These are phyloP conservation scores for Trilocha varians DNA, from an alignment of 2,888 invertebrate genomes.

Conservation along the genomic window DNA sequence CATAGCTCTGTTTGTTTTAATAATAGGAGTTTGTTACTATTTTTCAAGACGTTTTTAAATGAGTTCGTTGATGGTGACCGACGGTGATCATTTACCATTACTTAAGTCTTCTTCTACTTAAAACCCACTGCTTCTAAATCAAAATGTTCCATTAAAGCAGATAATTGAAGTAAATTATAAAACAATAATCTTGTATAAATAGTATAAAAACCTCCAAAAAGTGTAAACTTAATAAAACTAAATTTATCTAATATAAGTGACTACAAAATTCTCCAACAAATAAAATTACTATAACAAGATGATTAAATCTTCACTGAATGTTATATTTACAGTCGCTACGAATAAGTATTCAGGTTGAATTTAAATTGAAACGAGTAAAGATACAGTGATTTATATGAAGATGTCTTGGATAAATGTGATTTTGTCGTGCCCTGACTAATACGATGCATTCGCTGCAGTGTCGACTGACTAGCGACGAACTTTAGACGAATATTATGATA, in stretches of 20 bases:
- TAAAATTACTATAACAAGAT: background rate
- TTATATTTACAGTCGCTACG: background rate
- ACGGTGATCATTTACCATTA: too few relatives aligned
- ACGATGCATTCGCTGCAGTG: background rate
- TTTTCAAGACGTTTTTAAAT: too few relatives aligned
- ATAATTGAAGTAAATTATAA: too few relatives aligned
- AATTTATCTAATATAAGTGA: background rate
- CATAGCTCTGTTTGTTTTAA: too few relatives aligned
- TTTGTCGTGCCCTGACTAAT: background rate
- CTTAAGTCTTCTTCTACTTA: too few relatives aligned
- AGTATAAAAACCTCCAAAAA: too few relatives aligned
- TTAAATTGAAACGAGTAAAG: slow-evolving; percentile 2
- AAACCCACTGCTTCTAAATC: too few relatives aligned
- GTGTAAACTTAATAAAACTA: background rate
- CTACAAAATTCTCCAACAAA: background rate
- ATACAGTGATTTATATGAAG: slow-evolving; percentile 15
- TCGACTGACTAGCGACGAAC: background rate
- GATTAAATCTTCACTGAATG: background rate
- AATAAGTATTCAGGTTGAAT: slow-evolving; percentile 2
- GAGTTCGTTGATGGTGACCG: too few relatives aligned
- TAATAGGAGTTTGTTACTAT: too few relatives aligned
- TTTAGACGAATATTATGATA: background rate
- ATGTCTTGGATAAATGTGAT: background rate
- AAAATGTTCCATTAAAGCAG: too few relatives aligned
- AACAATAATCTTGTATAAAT: too few relatives aligned